Base-by-base conservation (phyloP, 23 tunicate genomes). In the Ascidia mentula region DNA sequence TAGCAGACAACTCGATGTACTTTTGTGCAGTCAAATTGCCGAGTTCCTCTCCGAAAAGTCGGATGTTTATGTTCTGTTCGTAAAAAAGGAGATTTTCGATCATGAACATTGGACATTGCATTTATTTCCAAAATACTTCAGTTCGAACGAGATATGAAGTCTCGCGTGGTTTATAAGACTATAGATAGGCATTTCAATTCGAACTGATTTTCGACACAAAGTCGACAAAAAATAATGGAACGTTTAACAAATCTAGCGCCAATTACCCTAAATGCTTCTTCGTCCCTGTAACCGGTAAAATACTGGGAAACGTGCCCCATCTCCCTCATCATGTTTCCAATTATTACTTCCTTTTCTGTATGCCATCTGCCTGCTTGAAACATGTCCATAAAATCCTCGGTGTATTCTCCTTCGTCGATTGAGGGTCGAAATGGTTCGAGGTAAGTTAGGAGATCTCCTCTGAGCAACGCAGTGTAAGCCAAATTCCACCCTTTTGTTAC, bases 361-460 rank as follows among this genome's bases (percentile, higher is more conserved):
- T 85, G 72, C 83, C 89, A 85, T 34, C 45, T 8, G 5, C 89
- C 89, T 28, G 70, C n/a, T 46, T 69, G 83, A 46, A 85, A 72
- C 36, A 70, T 35, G 17, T 71, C 79, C 37, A 78, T 34, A 1
- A 77, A 82, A 26, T 70, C 71, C 1, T 85, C 46, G 2, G 78
- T 46, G 34, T 78, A 78, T 37, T 85, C 89, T 5, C 1, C 65
- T 6, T 42, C 83, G 34, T 85, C 89, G 37, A 85, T 1, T 4
- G 70, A 37, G 15, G 83, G 83, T 1, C 83, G 78, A 38, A 38
- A 85, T 0, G 89, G 89, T 46, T 85, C 83, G 34, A 60, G 37
- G 76, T 45, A 32, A 13, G 40, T 69, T 37, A 77, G 20, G 18
- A 77, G 22, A 15, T 84, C 88, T 3, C 77, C 82, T n/a, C 13